Conservation (phyloP, 2,113 vertebrate genomes). For the Tor tambroides region DNA sequence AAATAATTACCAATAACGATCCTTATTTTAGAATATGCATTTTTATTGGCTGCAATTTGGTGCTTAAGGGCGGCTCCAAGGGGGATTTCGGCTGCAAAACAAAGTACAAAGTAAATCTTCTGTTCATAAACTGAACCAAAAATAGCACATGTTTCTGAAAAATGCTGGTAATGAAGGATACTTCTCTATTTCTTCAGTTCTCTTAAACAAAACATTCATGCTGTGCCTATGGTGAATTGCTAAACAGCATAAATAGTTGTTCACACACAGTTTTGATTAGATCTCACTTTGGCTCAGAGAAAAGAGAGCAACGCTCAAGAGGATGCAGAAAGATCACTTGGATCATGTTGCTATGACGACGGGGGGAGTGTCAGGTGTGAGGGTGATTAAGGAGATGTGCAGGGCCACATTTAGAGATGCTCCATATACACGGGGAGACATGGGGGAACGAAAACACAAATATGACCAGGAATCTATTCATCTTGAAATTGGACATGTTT, state of each 20-base stretch:
- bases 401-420: conserved; percentile 51
- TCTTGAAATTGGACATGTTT: conserved; percentile 13
- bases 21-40: background rate
- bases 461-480: conserved; percentile 15
- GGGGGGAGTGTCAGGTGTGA: conserved; percentile 57
- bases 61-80: background rate
- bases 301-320: conserved; percentile 52
- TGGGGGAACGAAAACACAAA: conserved; percentile 19
- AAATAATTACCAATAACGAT: background rate
- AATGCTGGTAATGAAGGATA: background rate
- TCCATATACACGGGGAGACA: conserved; percentile 32
- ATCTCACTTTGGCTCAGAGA: conserved; percentile 53
- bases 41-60: background rate
- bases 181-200: background rate
- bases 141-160: background rate
- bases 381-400: conserved; percentile 55
- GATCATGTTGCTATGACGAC: conserved; percentile 62
- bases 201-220: conserved; percentile 15
- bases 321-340: conserved; percentile 56
- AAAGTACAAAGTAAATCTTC: background rate
- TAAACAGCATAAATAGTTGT: conserved; percentile 41
- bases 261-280: conserved; percentile 42
- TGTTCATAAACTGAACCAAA: background rate
- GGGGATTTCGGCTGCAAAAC: background rate
- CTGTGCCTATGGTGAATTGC: background rate